Conservation (phyloP, 2,888 invertebrate genomes). For the Reticulitermes lucifugus region DNA sequence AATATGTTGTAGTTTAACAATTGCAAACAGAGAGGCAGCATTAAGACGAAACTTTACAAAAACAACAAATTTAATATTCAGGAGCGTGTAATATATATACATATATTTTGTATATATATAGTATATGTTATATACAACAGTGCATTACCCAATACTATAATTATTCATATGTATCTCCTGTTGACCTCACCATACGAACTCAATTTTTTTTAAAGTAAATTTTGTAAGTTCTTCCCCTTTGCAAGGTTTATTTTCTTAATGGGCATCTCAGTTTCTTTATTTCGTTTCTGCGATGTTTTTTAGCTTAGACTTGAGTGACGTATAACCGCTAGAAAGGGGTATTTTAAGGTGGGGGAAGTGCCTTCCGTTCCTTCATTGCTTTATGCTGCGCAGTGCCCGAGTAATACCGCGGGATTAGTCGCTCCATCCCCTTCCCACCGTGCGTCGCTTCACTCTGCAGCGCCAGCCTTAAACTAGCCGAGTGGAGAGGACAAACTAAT, state of each 20-base stretch:
- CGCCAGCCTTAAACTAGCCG: slow-evolving; percentile 40
- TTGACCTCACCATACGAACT: no score
- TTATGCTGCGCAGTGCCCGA: slow-evolving; percentile 46
- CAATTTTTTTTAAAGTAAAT: no score
- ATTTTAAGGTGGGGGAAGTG: background rate
- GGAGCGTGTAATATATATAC: no score
- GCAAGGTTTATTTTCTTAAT: background rate
- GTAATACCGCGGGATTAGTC: slow-evolving; percentile 46
- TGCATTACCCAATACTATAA: no score
- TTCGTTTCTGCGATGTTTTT: background rate
- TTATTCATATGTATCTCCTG: no score
- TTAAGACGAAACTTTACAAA: no score
- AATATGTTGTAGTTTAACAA: no score
- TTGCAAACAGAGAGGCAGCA: no score
- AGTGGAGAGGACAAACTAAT: slow-evolving; percentile 50
- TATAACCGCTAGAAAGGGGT: background rate
- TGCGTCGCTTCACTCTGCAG: background rate
- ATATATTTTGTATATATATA: no score
- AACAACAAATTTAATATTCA: no score
- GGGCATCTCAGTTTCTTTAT: background rate
- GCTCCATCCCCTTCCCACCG: background rate
- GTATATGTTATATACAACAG: no score
- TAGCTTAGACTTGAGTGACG: background rate
- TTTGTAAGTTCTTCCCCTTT: no score
- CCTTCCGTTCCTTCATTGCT: slow-evolving; percentile 41